These are phyloP conservation scores for Cololabis saira DNA, from an alignment of 2,113 vertebrate species.

Conservation along the genomic window DNA sequence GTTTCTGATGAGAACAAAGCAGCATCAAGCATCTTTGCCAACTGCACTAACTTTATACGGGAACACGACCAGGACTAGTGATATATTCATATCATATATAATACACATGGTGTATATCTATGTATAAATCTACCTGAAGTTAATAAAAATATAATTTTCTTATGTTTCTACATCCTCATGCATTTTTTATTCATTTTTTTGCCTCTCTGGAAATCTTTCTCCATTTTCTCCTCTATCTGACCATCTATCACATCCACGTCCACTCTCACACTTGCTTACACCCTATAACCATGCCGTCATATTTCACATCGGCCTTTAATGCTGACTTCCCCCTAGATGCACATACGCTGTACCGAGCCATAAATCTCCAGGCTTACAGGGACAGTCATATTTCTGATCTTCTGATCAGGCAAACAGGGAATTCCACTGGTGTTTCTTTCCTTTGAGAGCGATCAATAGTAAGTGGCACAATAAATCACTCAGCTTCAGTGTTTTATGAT, in stretches of 20 bases:
- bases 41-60: no score
- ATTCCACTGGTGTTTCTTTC: constrained; percentile 28
- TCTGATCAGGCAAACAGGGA: constrained; percentile 17
- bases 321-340: constrained; percentile 11
- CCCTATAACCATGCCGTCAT: constrained; percentile 16
- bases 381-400: constrained; percentile 39
- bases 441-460: constrained; percentile 19
- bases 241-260: constrained; percentile 18
- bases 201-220: not conserved
- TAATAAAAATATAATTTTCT: no score
- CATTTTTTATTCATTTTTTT: not conserved
- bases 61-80: no score
- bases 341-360: constrained; percentile 1
- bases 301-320: constrained; percentile 35
- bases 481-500: constrained; percentile 30
- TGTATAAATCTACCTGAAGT: no score
- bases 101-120: no score
- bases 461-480: constrained; percentile 52
- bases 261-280: constrained; percentile 6
- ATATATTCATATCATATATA: no score
- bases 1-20: no score
- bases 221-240: not conserved
- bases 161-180: no score
- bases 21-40: no score
- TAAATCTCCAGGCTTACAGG: constrained; percentile 30